Base-by-base conservation (phyloP, 2,888 invertebrate genomes). In the Drosophila setosimentum region DNA sequence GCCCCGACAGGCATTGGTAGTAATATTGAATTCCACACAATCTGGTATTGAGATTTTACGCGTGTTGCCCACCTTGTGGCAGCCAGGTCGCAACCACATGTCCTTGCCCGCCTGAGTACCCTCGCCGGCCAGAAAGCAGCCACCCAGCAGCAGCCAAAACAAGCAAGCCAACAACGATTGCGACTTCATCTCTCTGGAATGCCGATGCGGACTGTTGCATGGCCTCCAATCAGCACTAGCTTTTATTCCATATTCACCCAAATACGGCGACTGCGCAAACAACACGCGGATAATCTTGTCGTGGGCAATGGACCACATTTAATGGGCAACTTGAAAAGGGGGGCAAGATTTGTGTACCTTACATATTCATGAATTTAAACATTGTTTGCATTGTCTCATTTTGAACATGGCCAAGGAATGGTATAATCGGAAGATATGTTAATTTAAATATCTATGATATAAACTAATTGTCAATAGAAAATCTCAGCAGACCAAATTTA, bases 1-100 rank as follows among this genome's bases (percentile, higher is more conserved):
- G 0, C 98, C 98, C 21, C 97, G 95, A 91, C 98, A 97, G 0
- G 97, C 97, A 92, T 98, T 98, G 33, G 97, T 97, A 55, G 96
- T 97, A 90, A 98, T 96, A 83, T 95, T 95, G 92, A 98, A 97
- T 89, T 96, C 96, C 0, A 97, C 96, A 93, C 98, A 98, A 87
- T 96, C 96, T 7, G 97, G 96, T 90, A 98, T 97, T 80, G 95
- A 95, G 79, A 98, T 96, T 87, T 95, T 96, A 71, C 97, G 94
- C 0, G 97, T 97, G 92, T 97, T 93, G 95, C 97, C 97, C 79
- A 96, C 96, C 94, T 95, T 95, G 90, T 97, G 96, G 89, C 97
- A 97, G 60, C 97, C 97, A 27, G 97, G 96, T 87, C 95, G 95
- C 77, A 95, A 94, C 96, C 96, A 97, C 53, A 94, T 91, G 75